phyloP scores from a whole-genome alignment of 2,113 vertebrate genomes.

The Oxyura jamaicensis region DNA sequence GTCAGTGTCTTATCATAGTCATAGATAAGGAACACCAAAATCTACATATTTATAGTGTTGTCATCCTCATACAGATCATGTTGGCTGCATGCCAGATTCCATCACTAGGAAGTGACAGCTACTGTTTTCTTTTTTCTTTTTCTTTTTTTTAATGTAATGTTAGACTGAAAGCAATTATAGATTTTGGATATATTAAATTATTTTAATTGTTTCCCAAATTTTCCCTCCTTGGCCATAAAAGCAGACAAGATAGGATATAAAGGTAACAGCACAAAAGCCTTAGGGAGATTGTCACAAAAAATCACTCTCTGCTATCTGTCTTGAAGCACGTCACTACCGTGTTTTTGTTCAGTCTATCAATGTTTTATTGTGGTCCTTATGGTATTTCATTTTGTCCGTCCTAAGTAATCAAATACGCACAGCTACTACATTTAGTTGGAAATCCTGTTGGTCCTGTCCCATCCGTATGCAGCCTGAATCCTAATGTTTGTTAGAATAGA shows the following conservation, averaged over 20 bases:
- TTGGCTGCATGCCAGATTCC: conserved; percentile 82
- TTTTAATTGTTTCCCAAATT: conserved; percentile 95
- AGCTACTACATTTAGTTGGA: conserved; percentile 85
- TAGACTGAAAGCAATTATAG: conserved; percentile 81
- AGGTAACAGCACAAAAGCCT: conserved; percentile 92
- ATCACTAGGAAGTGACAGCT: conserved; percentile 74
- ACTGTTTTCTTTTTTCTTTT: conserved; percentile 12
- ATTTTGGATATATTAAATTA: conserved; percentile 85
- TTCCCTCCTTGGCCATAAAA: conserved; percentile 93
- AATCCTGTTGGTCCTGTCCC: conserved; percentile 86
- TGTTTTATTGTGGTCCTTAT: conserved; percentile 94
- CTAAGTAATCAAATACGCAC: conserved; percentile 88
- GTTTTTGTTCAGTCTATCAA: conserved; percentile 96
- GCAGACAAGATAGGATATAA: conserved; percentile 92
- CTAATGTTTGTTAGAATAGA: conserved; percentile 95
- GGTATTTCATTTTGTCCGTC: conserved; percentile 93
- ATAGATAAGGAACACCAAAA: conserved; percentile 56
- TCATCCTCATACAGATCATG: conserved; percentile 78
- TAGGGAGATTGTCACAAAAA: conserved; percentile 95
- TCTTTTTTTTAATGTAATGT: conserved; percentile 75
- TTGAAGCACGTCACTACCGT: conserved; percentile 97
- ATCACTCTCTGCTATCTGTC: conserved; percentile 93
- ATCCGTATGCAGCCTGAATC: conserved; percentile 92
- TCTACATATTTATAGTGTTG: conserved; percentile 53
- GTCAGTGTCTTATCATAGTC: conserved; percentile 64